These are phyloP conservation scores for Drosophila parvula DNA, from an alignment of 1,140 invertebrate genomes.

Conservation along the genomic window DNA sequence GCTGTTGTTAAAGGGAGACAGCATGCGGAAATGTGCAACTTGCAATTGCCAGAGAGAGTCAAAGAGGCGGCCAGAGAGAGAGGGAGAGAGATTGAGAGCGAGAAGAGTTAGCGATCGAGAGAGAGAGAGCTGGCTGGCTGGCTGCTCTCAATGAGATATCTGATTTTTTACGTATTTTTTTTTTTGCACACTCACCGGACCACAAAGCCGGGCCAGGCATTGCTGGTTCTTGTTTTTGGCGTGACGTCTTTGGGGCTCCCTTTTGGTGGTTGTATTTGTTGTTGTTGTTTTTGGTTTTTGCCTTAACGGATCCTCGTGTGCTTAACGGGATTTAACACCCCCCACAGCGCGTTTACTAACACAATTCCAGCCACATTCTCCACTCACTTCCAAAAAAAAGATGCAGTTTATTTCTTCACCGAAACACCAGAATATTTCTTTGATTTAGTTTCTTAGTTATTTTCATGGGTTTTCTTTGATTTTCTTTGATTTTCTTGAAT, in stretches of 20 bases:
- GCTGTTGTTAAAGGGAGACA: constrained; percentile 28
- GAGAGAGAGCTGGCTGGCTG: neutral
- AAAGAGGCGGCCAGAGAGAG: constrained; percentile 16
- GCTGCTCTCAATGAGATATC: constrained; percentile 27
- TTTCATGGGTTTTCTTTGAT: neutral
- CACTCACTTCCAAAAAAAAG: constrained; percentile 40
- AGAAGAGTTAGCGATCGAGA: constrained; percentile 11
- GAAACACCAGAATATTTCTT: neutral
- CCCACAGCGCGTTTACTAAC: constrained; percentile 1
- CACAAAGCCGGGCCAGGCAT: constrained; percentile 84
- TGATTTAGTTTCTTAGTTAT: neutral
- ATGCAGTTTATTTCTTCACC: constrained; percentile 7
- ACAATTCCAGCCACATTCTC: constrained; percentile 15
- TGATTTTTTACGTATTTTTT: neutral
- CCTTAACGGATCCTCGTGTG: neutral
- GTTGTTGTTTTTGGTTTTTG: neutral
- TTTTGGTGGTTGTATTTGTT: constrained; percentile 2
- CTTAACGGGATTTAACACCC: constrained; percentile 1
- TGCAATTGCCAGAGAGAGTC: constrained; percentile 47
- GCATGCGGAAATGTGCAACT: constrained; percentile 62
- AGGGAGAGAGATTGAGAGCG: neutral
- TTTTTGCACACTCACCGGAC: constrained; percentile 78
- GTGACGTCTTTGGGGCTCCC: constrained; percentile 37
- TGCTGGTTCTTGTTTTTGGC: constrained; percentile 55
- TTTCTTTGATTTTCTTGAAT: neutral